Percentiles rank a stretch among this genome's conserved stretches.
These are phyloP conservation scores for Chloebia gouldiae DNA, from an alignment of 2,113 vertebrate species.

Conservation along the genomic window DNA sequence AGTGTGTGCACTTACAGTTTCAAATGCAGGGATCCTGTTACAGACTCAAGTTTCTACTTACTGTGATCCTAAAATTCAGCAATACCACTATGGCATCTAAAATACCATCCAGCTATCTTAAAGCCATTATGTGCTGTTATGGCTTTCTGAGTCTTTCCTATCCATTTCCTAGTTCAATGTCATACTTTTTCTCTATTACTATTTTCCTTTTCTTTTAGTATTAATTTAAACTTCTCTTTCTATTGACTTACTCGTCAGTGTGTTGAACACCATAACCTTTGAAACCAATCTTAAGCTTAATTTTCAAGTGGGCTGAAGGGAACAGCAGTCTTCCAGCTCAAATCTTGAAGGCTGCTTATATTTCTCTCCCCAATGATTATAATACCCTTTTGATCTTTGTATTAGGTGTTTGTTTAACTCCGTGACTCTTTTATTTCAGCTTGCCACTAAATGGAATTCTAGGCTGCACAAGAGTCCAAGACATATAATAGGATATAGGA, in stretches of 20 bases:
- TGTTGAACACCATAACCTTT: background rate
- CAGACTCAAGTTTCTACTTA: background rate
- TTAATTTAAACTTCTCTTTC: background rate
- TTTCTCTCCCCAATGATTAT: background rate
- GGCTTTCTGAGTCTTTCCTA: background rate
- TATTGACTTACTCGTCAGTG: background rate
- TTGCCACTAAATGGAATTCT: background rate
- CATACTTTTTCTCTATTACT: background rate
- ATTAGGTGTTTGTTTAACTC: background rate
- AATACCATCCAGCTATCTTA: background rate
- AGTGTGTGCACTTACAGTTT: background rate
- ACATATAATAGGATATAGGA: background rate
- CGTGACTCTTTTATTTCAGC: background rate
- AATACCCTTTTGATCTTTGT: background rate
- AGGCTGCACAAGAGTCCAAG: background rate
- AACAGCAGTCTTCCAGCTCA: background rate
- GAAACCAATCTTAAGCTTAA: background rate
- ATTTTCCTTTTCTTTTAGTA: background rate
- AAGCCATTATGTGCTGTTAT: background rate
- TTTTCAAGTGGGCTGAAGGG: background rate
- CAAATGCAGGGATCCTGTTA: background rate
- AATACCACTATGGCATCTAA: background rate
- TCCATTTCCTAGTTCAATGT: background rate
- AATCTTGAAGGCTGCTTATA: background rate
- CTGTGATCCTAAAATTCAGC: background rate